Evolutionary conservation across 2,888 invertebrate species (phyloP).

Genomic region (Tipula vernalis): DNA sequence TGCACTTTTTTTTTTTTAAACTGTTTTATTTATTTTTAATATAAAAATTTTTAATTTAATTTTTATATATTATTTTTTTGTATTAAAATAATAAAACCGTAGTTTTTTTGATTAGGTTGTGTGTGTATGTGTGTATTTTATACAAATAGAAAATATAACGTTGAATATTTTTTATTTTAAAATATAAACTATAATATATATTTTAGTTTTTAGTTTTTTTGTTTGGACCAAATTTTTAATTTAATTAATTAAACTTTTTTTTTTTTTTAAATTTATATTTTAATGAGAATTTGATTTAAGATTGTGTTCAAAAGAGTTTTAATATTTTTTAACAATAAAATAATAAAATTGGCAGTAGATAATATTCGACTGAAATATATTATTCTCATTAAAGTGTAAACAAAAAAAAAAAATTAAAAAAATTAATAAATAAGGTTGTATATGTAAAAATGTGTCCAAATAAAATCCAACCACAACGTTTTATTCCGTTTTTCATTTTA

Average conservation of each 20-base stretch:
- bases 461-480: slow-evolving; percentile 9
- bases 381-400: background rate
- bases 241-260: background rate
- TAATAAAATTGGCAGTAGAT: background rate
- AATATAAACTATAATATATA: background rate
- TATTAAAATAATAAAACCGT: slow-evolving; percentile 9
- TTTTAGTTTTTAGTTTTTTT: background rate
- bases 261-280: background rate
- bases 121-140: background rate
- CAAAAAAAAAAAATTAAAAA: background rate
- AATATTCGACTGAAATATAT: background rate
- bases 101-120: background rate
- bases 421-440: background rate
- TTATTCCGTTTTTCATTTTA: slow-evolving; percentile 14
- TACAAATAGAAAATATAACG: slow-evolving; percentile 21
- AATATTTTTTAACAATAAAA: background rate
- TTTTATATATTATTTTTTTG: slow-evolving; percentile 14
- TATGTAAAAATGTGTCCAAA: background rate
- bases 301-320: background rate
- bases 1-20: slow-evolving; percentile 41
- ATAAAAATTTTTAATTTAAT: slow-evolving; percentile 19
- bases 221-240: background rate
- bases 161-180: background rate
- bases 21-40: slow-evolving; percentile 18
- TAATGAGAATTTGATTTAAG: background rate